phyloP scores from a whole-genome alignment of 2,113 vertebrate species.

The Camelus dromedarius region DNA sequence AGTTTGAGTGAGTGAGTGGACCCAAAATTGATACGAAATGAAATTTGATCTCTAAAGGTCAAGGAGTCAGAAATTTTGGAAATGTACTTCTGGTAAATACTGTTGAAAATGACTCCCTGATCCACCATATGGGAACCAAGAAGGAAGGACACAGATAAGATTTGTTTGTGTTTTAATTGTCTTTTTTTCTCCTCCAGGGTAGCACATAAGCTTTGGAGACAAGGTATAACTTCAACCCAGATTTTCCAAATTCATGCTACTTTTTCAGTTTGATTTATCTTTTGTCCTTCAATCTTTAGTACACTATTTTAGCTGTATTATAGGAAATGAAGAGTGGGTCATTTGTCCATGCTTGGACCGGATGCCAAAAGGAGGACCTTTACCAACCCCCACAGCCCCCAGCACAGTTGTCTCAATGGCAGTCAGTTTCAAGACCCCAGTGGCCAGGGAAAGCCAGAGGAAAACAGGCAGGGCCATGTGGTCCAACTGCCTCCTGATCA shows the following conservation, averaged over 20 bases:
- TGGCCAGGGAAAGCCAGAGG: background rate
- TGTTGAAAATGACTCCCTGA: background rate
- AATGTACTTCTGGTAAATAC: background rate
- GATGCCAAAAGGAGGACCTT: background rate
- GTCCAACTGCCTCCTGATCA: background rate
- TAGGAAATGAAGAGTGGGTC: background rate
- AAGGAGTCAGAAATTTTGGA: conserved; percentile 25
- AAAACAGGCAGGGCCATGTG: background rate
- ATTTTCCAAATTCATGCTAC: conserved; percentile 10
- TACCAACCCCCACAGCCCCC: background rate
- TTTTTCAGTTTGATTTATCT: conserved; percentile 42
- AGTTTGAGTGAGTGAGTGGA: background rate
- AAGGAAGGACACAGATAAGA: conserved; percentile 23
- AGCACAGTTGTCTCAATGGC: background rate
- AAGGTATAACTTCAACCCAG: conserved; percentile 12
- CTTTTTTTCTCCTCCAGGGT: background rate
- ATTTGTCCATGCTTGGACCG: background rate
- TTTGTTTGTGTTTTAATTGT: background rate
- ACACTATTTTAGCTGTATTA: conserved; percentile 2
- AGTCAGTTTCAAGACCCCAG: background rate
- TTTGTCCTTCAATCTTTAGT: background rate
- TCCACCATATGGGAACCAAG: background rate
- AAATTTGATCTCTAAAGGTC: background rate
- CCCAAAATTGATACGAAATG: background rate
- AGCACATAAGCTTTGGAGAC: background rate